Conservation (phyloP, 2,113 vertebrate genomes). For the Pimephales promelas region DNA sequence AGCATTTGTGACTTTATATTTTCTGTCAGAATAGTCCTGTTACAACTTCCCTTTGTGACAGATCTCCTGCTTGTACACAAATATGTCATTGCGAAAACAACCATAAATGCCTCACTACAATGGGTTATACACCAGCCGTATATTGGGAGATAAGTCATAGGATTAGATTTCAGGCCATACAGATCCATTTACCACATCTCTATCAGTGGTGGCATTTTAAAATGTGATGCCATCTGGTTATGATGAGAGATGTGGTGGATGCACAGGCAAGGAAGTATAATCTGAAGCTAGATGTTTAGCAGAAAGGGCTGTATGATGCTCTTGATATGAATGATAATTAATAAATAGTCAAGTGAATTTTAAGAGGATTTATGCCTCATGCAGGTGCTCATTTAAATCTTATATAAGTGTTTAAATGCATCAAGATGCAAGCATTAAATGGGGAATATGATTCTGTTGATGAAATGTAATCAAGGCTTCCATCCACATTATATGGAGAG, state of each 20-base stretch:
- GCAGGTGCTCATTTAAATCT: conserved; percentile 48
- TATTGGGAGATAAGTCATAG: conserved; percentile 37
- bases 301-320: neutral
- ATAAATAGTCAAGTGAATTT: conserved; percentile 34
- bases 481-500: conserved; percentile 12
- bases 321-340: conserved; percentile 39
- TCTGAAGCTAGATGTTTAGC: conserved; percentile 4
- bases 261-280: neutral
- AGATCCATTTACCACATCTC: conserved; percentile 29
- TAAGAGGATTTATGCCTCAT: conserved; percentile 34
- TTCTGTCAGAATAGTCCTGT: neutral
- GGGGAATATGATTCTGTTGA: conserved; percentile 32
- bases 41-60: neutral
- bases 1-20: neutral
- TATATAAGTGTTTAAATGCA: conserved; percentile 15
- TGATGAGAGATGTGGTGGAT: conserved; percentile 25
- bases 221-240: conserved; percentile 27
- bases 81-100: neutral
- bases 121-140: conserved; percentile 7
- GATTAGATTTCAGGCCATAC: conserved; percentile 20
- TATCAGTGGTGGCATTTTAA: conserved; percentile 28
- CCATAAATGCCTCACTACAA: conserved; percentile 17
- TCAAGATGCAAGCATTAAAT: conserved; percentile 23
- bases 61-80: neutral
- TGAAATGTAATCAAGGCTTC: conserved; percentile 45